Evolutionary conservation across 2,113 vertebrate genomes (phyloP).

Genomic region (Aldabrachelys gigantea): DNA sequence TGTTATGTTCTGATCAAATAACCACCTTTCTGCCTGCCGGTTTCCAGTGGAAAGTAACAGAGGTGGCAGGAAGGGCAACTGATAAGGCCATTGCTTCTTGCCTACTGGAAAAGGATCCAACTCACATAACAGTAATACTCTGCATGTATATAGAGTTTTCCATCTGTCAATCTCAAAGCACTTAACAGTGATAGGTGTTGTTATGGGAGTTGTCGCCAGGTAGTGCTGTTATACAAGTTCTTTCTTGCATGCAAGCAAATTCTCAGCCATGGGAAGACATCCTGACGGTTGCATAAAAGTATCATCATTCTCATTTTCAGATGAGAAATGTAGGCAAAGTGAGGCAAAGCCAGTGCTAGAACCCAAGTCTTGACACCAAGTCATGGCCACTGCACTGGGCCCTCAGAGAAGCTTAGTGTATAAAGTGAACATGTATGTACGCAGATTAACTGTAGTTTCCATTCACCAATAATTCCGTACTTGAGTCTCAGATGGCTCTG

Average conservation of each 20-base stretch:
- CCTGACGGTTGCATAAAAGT: neutral
- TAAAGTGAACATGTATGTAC: neutral
- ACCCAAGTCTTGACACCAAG: neutral
- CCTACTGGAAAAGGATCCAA: neutral
- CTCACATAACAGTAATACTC: neutral
- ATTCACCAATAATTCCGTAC: accelerated
- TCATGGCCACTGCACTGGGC: neutral
- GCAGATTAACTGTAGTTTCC: accelerated
- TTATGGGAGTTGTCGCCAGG: neutral
- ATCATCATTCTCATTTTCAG: neutral
- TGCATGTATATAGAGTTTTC: too few species aligned
- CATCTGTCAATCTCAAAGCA: neutral
- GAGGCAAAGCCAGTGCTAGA: neutral
- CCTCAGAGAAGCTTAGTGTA: neutral
- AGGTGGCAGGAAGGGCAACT: neutral
- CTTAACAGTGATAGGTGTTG: accelerated
- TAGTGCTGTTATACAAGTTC: neutral
- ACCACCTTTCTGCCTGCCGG: neutral
- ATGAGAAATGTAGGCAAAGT: neutral
- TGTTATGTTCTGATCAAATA: neutral
- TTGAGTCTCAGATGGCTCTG: neutral
- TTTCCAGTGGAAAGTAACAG: neutral
- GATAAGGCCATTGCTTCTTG: neutral
- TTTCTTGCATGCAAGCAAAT: neutral
- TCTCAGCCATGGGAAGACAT: neutral